Evolutionary conservation across 2,797 vertebrate species (phyloP).

Genomic region (Gymnopithys bicolor): DNA sequence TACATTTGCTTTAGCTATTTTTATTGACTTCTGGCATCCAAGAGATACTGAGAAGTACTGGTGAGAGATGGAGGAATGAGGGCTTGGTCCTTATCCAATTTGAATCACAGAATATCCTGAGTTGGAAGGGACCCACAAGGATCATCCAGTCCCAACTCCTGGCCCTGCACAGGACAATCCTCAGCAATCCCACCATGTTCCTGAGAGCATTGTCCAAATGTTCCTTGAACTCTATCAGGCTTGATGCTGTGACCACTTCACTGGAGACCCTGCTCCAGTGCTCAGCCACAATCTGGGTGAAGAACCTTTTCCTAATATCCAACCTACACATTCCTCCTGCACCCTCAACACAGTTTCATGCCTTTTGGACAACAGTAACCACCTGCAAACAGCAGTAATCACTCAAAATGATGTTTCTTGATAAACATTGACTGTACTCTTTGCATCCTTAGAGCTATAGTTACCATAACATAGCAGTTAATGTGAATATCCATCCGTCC

Average conservation of each 20-base stretch:
- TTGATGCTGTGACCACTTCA: too few relatives aligned
- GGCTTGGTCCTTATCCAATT: not conserved
- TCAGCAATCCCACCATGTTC: not conserved
- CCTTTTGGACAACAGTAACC: not conserved
- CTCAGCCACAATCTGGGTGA: not conserved
- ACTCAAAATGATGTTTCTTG: not conserved
- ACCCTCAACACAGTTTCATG: not conserved
- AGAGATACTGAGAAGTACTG: not conserved
- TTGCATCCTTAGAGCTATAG: not conserved
- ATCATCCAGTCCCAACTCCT: not conserved
- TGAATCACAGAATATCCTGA: not conserved
- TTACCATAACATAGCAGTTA: not conserved
- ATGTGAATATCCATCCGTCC: not conserved
- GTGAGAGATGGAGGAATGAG: not conserved
- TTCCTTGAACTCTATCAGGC: not conserved
- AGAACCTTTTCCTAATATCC: not conserved
- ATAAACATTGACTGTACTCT: not conserved
- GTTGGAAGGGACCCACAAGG: accelerated
- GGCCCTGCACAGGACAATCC: not conserved
- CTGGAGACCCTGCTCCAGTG: not conserved
- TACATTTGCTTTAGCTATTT: not conserved
- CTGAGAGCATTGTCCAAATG: not conserved
- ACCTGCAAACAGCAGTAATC: not conserved
- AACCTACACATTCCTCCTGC: not conserved
- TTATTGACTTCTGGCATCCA: not conserved